Conservation (phyloP, 2,888 invertebrate species). For the Perizoma flavofasciatum region DNA sequence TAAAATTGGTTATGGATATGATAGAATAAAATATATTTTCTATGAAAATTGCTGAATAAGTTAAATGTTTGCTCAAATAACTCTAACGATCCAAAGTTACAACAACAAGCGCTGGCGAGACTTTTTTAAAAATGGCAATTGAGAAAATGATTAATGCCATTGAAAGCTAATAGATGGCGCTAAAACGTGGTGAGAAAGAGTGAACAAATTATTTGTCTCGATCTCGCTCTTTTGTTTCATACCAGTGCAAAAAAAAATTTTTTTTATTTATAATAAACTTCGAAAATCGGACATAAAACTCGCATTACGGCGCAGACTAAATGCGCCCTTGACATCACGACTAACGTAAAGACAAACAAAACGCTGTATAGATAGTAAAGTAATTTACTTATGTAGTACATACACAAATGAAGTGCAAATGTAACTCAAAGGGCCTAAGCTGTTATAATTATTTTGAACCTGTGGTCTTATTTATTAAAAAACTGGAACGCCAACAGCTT, state of each 20-base stretch:
- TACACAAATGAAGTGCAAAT: too few species aligned
- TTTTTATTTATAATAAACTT: too few species aligned
- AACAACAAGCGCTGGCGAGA: constrained; percentile 25
- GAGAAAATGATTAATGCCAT: background rate
- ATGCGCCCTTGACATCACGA: too few species aligned
- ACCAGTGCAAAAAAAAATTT: constrained; percentile 11
- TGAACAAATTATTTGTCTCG: background rate
- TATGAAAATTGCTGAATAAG: background rate
- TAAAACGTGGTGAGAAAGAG: constrained; percentile 8
- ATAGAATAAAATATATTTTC: background rate
- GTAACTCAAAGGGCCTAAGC: too few species aligned
- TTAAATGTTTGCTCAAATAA: background rate
- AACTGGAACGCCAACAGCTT: too few species aligned
- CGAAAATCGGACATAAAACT: too few species aligned
- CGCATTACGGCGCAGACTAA: too few species aligned
- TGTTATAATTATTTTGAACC: too few species aligned
- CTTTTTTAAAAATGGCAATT: constrained; percentile 29
- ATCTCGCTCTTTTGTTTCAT: background rate
- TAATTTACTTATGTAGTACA: too few species aligned
- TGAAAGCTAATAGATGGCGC: constrained; percentile 43
- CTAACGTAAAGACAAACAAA: too few species aligned
- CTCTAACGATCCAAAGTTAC: background rate
- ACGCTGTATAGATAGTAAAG: too few species aligned
- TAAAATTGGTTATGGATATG: background rate
- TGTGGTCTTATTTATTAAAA: too few species aligned